Conservation (phyloP, 2,888 invertebrate genomes). For the Neria commutata region DNA sequence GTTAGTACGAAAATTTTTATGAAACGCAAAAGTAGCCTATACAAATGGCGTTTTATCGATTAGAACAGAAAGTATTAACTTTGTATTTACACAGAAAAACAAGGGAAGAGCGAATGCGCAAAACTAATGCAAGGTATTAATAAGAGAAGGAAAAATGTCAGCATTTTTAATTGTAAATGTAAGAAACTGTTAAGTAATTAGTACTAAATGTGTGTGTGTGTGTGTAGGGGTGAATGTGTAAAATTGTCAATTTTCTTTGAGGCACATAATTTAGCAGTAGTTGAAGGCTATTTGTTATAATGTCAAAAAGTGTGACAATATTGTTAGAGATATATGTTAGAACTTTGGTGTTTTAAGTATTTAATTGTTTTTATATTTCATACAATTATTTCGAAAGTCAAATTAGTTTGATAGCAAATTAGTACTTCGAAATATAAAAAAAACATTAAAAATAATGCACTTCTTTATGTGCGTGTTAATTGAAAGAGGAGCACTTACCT, state of each 20-base stretch:
- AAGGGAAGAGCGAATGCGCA: too few relatives aligned
- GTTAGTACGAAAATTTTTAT: too few relatives aligned
- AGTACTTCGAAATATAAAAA: constrained; percentile 12
- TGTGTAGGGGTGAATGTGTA: constrained; percentile 11
- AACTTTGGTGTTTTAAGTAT: constrained; percentile 6
- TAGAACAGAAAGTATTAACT: too few relatives aligned
- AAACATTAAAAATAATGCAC: background rate
- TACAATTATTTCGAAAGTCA: constrained; percentile 5
- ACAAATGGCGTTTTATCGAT: too few relatives aligned
- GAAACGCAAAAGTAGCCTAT: too few relatives aligned
- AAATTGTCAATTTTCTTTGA: constrained; percentile 7
- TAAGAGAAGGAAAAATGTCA: too few relatives aligned
- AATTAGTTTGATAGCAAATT: constrained; percentile 20
- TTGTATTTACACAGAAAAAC: too few relatives aligned
- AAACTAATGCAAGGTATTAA: too few relatives aligned
- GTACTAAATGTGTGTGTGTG: background rate
- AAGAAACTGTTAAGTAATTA: too few relatives aligned
- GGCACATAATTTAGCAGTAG: background rate
- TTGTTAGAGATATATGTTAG: constrained; percentile 1
- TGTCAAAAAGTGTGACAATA: too few relatives aligned
- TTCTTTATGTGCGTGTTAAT: background rate
- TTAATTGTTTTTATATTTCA: constrained; percentile 9
- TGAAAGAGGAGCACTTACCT: constrained; percentile 65
- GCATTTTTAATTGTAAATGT: too few relatives aligned
- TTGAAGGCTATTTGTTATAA: too few relatives aligned